Base-by-base conservation (phyloP, 2,113 vertebrate species). In the Nycticebus coucang region DNA sequence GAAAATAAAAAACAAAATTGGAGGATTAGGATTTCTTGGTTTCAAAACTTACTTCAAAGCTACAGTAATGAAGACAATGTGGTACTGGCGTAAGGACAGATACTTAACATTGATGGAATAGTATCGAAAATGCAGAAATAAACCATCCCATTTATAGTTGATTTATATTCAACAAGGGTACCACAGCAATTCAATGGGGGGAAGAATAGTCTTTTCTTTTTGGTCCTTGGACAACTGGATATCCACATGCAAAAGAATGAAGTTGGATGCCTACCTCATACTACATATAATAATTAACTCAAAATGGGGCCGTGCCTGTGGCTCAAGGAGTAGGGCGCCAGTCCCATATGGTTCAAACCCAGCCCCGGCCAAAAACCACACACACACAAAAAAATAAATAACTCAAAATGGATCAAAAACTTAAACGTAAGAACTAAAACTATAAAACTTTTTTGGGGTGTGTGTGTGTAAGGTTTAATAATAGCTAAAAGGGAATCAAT, bases 391-490 rank as follows among this genome's bases (percentile, higher is more conserved):
- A n/a, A n/a, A 86, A 80, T 75, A 74, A 71, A 77, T 57, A 92
- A 75, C 24, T 75, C 22, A 68, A 69, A 93, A 71, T 64, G 21
- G 15, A 37, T 55, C 24, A 62, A 83, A 92, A 59, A 77, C 11
- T 62, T 50, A 92, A 71, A 80, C 9, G 1, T 50, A 87, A 87
- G 35, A 69, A 30, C 15, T 14, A 86, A 78, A 93, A 41, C 41
- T 41, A 41, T 41, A 41, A 41, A 41, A 41, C 41, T 41, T 41
- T 41, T 41, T 41, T 41, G 41, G 41, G 5, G 41, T 3, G 41
- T 41, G 41, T 41, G 1, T 75, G 13, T 50, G 4, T 94, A 45
- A 64, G 33, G 92, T 97, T 97, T 95, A 91, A 86, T 97, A 96
- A 84, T 95, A 91, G 85, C 82, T 93, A 90, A 66, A 37, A 77